Base-by-base conservation (phyloP, 2,888 invertebrate genomes). In the Caenorhabditis panamensis region DNA sequence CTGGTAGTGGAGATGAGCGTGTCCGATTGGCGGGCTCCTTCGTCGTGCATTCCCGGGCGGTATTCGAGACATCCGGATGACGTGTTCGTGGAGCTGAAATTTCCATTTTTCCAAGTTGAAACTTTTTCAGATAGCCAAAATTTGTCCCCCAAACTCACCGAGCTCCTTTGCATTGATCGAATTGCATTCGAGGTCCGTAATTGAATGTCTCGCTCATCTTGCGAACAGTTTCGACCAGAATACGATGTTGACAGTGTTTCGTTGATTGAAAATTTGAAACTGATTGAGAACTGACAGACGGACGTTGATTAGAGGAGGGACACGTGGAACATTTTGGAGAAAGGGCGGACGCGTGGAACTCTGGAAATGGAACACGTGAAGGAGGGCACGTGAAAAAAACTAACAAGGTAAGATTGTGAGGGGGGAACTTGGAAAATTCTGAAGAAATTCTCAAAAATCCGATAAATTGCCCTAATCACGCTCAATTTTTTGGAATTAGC, bases 121-220 rank as follows among this genome's bases (percentile, higher is more conserved):
- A n/a, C n/a, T n/a, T n/a, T n/a, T n/a, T 31, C 31, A 6, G 31
- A 31, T 6, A 31, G 5, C 5, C 5, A 31, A 5, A 4, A 4
- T 31, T 31, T 9, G 9, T 31, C 31, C 31, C 31, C 18, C 2
- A 49, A 49, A 6, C 20, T 9, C 11, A 9, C 22, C 22, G 37
- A 20, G 20, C 9, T 4, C 20, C 41, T 54, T 54, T 41, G 62
- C 62, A 47, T 37, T 49, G 13, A 13, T 58, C 49, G 37, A 73
- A 51, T 20, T 37, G 26, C 63, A 73, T 20, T 1, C 20, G 26
- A 28, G 36, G 63, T 64, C 64, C 64, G 63, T 64, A 73, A 26
- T 64, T 73, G 62, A 37, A 73, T 26, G 63, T 1, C 31, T 47
- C 22, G 11, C 20, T 49, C 72, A 64, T 73, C 63, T 47, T 58